A percentile compares a stretch with the other conserved stretches of the same genome.
These are phyloP conservation scores for Scyliorhinus canicula DNA, from an alignment of 2,797 vertebrate species.

Conservation along the genomic window DNA sequence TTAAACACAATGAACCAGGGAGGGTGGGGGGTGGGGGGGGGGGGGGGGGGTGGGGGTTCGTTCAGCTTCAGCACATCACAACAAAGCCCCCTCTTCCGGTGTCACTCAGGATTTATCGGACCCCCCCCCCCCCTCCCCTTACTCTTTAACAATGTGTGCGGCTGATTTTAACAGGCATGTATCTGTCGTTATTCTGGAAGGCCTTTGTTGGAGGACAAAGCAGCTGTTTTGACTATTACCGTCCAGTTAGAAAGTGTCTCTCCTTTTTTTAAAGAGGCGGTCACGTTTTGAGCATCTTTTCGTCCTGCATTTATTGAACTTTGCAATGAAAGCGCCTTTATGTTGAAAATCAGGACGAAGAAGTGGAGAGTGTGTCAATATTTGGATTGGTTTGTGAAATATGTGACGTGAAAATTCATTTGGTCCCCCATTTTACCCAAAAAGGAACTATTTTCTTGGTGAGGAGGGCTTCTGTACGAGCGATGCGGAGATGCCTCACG, in stretches of 20 bases:
- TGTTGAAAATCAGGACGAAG: background rate
- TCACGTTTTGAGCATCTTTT: background rate
- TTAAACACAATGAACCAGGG: background rate
- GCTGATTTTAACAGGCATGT: slow-evolving; percentile 1
- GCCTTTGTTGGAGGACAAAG: background rate
- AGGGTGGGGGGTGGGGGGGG: too few relatives aligned
- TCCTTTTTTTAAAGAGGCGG: background rate
- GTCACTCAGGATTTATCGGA: background rate
- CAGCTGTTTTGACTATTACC: background rate
- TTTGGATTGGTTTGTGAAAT: background rate
- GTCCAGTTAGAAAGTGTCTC: background rate
- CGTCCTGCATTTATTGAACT: background rate
- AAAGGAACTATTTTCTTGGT: background rate
- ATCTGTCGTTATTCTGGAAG: background rate
- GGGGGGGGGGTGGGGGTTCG: background rate
- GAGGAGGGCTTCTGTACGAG: background rate
- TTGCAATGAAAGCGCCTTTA: too few relatives aligned
- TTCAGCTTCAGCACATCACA: slow-evolving; percentile 14
- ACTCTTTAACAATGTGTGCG: slow-evolving; percentile 19
- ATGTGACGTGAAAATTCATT: background rate
- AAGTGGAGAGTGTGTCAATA: too few relatives aligned
- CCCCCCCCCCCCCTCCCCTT: slow-evolving; percentile 13
- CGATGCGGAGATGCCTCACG: too few relatives aligned
- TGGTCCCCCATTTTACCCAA: background rate
- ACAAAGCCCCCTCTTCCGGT: slow-evolving; percentile 29